Percentiles rank a stretch among this genome's conserved stretches.
phyloP scores from a whole-genome alignment of 2,113 vertebrate genomes.

The Epinephelus lanceolatus region DNA sequence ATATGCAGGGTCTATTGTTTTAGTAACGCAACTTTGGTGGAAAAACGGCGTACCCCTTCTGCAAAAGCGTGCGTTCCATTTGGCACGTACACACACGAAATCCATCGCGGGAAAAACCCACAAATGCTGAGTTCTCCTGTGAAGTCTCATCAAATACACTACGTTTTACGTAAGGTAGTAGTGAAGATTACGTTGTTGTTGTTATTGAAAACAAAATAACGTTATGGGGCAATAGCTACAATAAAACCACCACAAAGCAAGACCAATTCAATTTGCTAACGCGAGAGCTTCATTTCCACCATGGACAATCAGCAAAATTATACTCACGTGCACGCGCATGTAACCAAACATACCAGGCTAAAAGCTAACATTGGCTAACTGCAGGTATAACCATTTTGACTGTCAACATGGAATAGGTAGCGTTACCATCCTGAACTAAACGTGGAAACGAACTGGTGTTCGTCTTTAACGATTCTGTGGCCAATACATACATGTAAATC shows the following conservation, averaged over 20 bases:
- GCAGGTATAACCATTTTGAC: neutral
- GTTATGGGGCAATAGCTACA: neutral
- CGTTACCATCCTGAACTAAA: fast-evolving
- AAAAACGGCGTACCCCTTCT: neutral
- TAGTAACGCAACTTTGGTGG: neutral
- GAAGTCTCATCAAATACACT: neutral
- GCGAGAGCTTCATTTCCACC: neutral
- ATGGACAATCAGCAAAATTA: conserved; percentile 1
- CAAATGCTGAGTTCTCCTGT: neutral
- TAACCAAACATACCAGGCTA: conserved; percentile 34
- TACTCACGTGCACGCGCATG: conserved; percentile 37
- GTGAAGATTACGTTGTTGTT: neutral
- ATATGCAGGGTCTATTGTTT: neutral
- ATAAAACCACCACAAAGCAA: neutral
- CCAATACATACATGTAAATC: fast-evolving
- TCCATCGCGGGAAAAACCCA: neutral
- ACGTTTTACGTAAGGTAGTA: neutral
- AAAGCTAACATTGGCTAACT: conserved; percentile 14
- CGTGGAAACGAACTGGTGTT: fast-evolving
- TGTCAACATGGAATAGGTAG: neutral
- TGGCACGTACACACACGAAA: conserved; percentile 48
- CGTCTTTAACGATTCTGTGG: fast-evolving
- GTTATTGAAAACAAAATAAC: too few species aligned
- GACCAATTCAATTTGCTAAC: neutral
- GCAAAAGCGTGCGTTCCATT: conserved; percentile 21